A percentile compares a stretch with the other conserved stretches of the same genome.
Evolutionary conservation across 2,113 vertebrate genomes (phyloP).

Genomic region (Bostrychus sinensis): DNA sequence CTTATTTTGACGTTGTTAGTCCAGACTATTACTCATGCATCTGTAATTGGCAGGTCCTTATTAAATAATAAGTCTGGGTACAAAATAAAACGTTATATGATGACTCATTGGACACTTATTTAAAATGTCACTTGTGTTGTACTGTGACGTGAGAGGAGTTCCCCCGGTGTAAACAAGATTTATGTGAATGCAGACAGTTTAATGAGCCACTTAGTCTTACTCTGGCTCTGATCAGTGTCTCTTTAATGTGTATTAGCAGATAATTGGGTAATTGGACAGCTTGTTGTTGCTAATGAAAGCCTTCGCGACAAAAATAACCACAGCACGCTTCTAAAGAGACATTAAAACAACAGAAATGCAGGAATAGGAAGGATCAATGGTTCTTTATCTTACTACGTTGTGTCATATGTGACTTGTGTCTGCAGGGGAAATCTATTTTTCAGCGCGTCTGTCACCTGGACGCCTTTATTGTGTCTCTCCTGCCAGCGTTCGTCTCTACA

Average conservation of each 20-base stretch:
- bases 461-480: conserved; percentile 40
- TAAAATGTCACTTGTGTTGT: neutral
- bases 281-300: conserved; percentile 8
- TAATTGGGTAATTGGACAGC: neutral
- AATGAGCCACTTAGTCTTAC: neutral
- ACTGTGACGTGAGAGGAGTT: neutral
- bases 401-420: conserved; percentile 48
- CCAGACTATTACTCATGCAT: no score
- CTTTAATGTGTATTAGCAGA: neutral
- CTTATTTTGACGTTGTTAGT: no score
- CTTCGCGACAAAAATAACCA: neutral
- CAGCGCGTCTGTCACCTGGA: conserved; percentile 34
- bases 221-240: no score
- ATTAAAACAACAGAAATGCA: conserved; percentile 15
- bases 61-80: no score
- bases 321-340: conserved; percentile 12
- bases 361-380: conserved; percentile 11
- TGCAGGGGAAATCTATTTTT: conserved; percentile 48
- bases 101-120: neutral
- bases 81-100: no score
- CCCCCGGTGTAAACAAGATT: neutral
- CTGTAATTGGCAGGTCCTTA: no score
- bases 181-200: neutral
- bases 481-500: conserved; percentile 14
- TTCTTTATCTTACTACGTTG: conserved; percentile 29